phyloP scores from a whole-genome alignment of 2,888 invertebrate genomes.

The Andrena bucephala region DNA sequence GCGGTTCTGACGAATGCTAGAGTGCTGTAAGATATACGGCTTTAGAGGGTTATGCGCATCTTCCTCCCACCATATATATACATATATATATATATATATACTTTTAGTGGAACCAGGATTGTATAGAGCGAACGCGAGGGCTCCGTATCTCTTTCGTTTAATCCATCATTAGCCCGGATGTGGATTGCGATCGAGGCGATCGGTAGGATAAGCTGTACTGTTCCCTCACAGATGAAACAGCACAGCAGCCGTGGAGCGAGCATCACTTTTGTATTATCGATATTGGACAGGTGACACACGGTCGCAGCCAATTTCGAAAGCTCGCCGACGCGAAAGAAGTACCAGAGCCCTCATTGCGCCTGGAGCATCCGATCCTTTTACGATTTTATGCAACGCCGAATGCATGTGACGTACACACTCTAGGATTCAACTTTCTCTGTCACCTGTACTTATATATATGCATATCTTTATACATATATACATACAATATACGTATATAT shows the following conservation, averaged over 20 bases:
- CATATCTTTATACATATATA: constrained; percentile 52
- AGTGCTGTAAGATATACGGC: constrained; percentile 84
- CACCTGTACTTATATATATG: constrained; percentile 76
- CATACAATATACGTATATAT: constrained; percentile 36
- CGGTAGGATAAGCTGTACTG: neutral
- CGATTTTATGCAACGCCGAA: constrained; percentile 73
- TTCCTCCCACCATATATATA: constrained; percentile 70
- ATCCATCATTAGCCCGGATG: neutral
- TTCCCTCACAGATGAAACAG: neutral
- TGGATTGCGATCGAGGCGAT: too few relatives aligned
- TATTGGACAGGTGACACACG: too few relatives aligned
- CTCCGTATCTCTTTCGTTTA: constrained; percentile 60
- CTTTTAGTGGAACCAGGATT: constrained; percentile 68
- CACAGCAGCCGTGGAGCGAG: neutral
- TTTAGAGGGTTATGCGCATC: constrained; percentile 83
- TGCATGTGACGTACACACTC: constrained; percentile 83
- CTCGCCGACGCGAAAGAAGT: constrained; percentile 33
- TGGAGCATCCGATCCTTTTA: constrained; percentile 64
- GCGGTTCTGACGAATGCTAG: constrained; percentile 83
- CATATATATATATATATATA: constrained; percentile 39
- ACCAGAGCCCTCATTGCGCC: constrained; percentile 42
- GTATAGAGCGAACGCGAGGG: constrained; percentile 73
- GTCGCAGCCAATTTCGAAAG: neutral
- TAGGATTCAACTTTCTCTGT: constrained; percentile 82
- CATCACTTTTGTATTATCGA: too few relatives aligned